Evolutionary conservation across 2,113 vertebrate genomes (phyloP), one percentile per base, ranked within the genome.

Genomic region (Cephalopterus ornatus): DNA sequence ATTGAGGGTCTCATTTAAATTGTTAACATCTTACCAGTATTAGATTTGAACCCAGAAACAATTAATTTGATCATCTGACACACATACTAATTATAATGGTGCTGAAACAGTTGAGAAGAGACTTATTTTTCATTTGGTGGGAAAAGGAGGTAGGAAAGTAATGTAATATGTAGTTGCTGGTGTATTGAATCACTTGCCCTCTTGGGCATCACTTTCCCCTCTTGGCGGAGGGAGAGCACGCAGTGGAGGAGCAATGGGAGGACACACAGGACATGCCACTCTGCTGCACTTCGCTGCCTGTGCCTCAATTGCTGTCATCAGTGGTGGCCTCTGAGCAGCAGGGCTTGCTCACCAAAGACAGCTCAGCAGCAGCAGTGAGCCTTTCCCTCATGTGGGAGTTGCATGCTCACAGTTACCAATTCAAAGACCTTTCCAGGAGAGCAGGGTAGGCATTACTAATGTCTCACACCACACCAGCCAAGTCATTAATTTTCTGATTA

Each of bases 401-500:
- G 35, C 24, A 21, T 72, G 19, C 56, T 74, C 52, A 52, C 65
- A 59, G 27, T 32, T 68, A 49, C 61, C 72, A 59, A 70, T 37
- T 19, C 2, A 0, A 50, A 81, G 28, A 11, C 35, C 58, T 27
- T 53, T 49, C 37, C 44, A 47, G 56, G 44, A 80, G 22, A 52
- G 21, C 16, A 7, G 61, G 28, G 35, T 9, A 89, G 47, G 24
- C 83, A 90, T 61, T 85, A 28, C 67, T 88, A 33, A 83, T 55
- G 22, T 59, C 72, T 95, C 42, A 63, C 63, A 84, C 67, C 79
- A 22, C 59, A 88, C 61, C 83, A 95, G 80, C 35, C 66, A 80
- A 86, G 73, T 32, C 75, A 93, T 97, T 97, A 97, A 83, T 96
- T 97, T 93, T 95, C 72, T 96, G 93, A 94, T 95, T 93, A 96